phyloP scores from a whole-genome alignment of 2,888 invertebrate species.

The Lymantria dispar region DNA sequence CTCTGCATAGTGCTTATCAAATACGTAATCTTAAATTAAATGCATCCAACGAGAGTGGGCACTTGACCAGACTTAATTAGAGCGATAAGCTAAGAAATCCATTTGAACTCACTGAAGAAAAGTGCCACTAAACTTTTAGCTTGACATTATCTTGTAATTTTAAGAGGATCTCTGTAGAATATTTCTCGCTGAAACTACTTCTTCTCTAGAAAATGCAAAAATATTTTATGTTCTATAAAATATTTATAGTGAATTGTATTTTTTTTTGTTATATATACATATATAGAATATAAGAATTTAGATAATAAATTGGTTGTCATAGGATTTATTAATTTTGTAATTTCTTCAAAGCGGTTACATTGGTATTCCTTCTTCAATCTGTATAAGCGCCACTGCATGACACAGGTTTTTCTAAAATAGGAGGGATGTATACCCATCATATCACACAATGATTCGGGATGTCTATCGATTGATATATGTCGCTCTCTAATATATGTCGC shows the following conservation, averaged over 20 bases:
- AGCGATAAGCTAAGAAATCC: conserved; percentile 7
- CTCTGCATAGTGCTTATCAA: conserved; percentile 13
- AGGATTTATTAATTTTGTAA: too few relatives aligned
- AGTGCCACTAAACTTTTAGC: background rate
- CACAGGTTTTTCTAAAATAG: too few relatives aligned
- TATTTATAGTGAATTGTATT: background rate
- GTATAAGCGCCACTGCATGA: too few relatives aligned
- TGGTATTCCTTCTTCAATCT: too few relatives aligned
- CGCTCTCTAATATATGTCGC: too few relatives aligned
- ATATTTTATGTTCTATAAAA: background rate
- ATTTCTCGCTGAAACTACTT: background rate
- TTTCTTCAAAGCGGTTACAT: background rate
- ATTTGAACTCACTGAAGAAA: conserved; percentile 3
- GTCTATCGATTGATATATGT: too few relatives aligned
- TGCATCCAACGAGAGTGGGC: conserved; percentile 8
- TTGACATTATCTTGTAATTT: background rate
- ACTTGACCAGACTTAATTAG: conserved; percentile 18
- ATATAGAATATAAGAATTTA: too few relatives aligned
- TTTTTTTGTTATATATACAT: too few relatives aligned
- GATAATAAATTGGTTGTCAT: too few relatives aligned
- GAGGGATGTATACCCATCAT: too few relatives aligned
- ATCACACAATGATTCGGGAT: too few relatives aligned
- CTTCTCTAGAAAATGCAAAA: background rate
- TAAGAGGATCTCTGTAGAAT: background rate
- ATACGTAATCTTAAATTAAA: conserved; percentile 24